phyloP scores from a whole-genome alignment of 2,797 vertebrate species.

The Sebastes nivosus region DNA sequence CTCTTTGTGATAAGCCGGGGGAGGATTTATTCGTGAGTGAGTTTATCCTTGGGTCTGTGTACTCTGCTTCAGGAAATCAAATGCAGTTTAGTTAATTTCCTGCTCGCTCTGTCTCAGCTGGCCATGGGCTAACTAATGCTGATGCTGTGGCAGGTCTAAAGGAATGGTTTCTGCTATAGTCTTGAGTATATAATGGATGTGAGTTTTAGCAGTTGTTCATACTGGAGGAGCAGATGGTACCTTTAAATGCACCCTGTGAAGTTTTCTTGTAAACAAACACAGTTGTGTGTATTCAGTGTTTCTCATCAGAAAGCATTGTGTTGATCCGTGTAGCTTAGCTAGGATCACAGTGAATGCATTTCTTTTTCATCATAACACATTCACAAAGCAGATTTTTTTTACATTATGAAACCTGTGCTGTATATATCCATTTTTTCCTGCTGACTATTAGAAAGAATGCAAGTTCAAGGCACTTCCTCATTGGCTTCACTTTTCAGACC shows the following conservation, averaged over 20 bases:
- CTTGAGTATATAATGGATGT: not conserved
- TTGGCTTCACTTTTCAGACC: too few relatives aligned
- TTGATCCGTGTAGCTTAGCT: not conserved
- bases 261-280: conserved; percentile 21
- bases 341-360: not conserved
- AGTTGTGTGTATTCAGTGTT: not conserved
- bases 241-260: conserved; percentile 18
- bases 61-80: conserved; percentile 25
- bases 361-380: not conserved
- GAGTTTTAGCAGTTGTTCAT: conserved; percentile 2
- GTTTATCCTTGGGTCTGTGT: conserved; percentile 32
- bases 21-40: conserved; percentile 28
- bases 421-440: too few relatives aligned
- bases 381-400: not conserved
- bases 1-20: conserved; percentile 40
- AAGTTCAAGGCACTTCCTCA: too few relatives aligned
- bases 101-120: conserved; percentile 28
- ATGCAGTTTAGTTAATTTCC: conserved; percentile 29
- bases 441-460: too few relatives aligned
- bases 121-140: conserved; percentile 7
- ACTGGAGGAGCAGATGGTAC: conserved; percentile 37
- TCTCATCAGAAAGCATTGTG: not conserved
- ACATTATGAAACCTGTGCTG: too few relatives aligned
- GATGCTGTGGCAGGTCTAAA: not conserved
- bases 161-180: not conserved